Conservation (phyloP, 2,113 vertebrate species). For the Fukomys damarensis region DNA sequence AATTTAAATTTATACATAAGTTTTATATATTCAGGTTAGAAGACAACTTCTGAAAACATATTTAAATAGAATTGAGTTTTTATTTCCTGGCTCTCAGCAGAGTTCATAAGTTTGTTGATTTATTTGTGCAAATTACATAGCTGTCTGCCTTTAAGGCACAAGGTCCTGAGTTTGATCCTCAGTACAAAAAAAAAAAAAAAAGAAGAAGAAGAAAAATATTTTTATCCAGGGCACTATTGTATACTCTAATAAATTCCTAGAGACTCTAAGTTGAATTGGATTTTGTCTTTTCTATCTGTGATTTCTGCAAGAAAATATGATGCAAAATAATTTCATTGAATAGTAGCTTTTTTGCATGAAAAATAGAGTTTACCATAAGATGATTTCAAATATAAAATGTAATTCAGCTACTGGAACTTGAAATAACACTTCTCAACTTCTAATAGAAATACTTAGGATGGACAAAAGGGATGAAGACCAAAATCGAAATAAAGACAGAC, state of each 20-base stretch:
- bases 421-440: conserved; percentile 1
- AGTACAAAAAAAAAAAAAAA: no score
- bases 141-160: no score
- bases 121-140: not conserved
- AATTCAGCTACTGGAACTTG: not conserved
- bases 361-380: not conserved
- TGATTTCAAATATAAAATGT: not conserved
- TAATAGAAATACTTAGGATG: not conserved
- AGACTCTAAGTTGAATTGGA: not conserved
- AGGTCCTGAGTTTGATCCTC: no score
- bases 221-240: not conserved
- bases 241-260: conserved; percentile 1
- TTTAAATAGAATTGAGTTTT: not conserved
- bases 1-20: not conserved
- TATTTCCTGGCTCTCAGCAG: not conserved
- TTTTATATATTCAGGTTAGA: not conserved
- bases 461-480: not conserved
- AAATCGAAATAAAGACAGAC: conserved; percentile 22
- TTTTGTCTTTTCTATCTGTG: not conserved
- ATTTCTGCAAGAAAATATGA: conserved; percentile 45
- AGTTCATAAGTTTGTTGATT: conserved; percentile 1
- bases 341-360: not conserved
- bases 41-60: not conserved
- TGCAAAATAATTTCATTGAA: conserved; percentile 36
- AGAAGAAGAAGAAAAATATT: not conserved